phyloP scores from a whole-genome alignment of 1,140 invertebrate species.

The Hormaphis cornu region DNA sequence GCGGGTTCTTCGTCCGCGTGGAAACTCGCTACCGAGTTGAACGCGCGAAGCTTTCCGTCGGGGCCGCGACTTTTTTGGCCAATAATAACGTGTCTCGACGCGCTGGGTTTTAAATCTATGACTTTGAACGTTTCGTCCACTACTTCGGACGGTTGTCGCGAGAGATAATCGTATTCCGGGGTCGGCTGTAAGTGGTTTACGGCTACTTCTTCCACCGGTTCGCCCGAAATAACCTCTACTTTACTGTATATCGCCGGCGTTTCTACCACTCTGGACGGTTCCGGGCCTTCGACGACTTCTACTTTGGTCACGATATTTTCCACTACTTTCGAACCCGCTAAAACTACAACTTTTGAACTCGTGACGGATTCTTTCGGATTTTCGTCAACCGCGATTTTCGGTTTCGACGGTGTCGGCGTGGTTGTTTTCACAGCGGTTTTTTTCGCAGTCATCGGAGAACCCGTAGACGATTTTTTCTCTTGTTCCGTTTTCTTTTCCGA shows the following conservation, averaged over 20 bases:
- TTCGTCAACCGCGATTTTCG: background rate
- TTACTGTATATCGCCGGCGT: constrained; percentile 20
- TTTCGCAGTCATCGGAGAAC: background rate
- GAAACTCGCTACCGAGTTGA: constrained; percentile 71
- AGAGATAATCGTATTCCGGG: constrained; percentile 72
- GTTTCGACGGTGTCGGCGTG: constrained; percentile 22
- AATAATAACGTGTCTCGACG: background rate
- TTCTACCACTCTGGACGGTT: background rate
- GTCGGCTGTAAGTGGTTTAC: constrained; percentile 60
- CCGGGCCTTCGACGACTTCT: background rate
- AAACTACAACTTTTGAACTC: constrained; percentile 49
- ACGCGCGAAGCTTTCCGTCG: constrained; percentile 56
- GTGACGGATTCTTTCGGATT: constrained; percentile 39
- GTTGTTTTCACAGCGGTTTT: background rate
- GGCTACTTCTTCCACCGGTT: constrained; percentile 38
- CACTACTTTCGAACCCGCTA: background rate
- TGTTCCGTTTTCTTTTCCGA: background rate
- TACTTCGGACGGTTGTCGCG: constrained; percentile 67
- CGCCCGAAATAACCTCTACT: constrained; percentile 34
- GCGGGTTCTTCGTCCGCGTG: constrained; percentile 71
- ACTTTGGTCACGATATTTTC: background rate
- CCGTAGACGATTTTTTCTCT: constrained; percentile 15
- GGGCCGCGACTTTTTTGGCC: background rate
- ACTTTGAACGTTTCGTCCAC: constrained; percentile 64
- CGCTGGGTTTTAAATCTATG: constrained; percentile 44